Base-by-base conservation (phyloP, 2,113 vertebrate species). In the Alaudala cheleensis region DNA sequence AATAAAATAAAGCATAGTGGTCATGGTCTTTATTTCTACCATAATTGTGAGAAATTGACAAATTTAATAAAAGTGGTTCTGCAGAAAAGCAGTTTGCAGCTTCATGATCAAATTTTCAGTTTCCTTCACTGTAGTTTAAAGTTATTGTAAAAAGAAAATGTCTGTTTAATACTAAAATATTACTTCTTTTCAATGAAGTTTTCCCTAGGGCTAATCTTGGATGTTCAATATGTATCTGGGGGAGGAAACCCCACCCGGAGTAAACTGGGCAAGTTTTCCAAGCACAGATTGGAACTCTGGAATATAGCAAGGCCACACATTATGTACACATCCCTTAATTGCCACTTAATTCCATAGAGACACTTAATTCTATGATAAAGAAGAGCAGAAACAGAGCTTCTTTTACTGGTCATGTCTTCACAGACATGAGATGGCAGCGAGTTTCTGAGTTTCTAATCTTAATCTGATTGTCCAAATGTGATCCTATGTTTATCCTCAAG, bases 91-190 rank as follows among this genome's bases (percentile, higher is more conserved):
- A 90, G n/a, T 93, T 95, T 94, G 24, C 76, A 86, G 29, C 15
- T 74, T 90, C 56, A 18, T 73, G 17, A 66, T 71, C 58, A 82
- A 90, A 70, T 90, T 90, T 93, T 88, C 79, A 47, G 26, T 77
- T 95, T 92, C 95, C 19, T 34, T 92, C 58, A 65, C 57, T 90
- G 31, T 72, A 54, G 14, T 82, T 80, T 65, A 50, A 86, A 94
- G 54, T 61, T 42, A 70, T 54, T 90, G 47, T 31, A 64, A 56
- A 76, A 73, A 71, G 57, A 82, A 95, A 93, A 82, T 51, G 8
- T 81, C 42, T 56, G 17, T 81, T 91, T 90, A 66, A 73, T 86
- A 54, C 34, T 77, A 62, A 69, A 83, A n/a, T 51, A 70, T 77
- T 3, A 39, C n/a, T 94, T 89, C 6, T 77, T 37, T 56, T 86